Evolutionary conservation across 1,140 invertebrate species (phyloP), one percentile per base, ranked within the genome.

Genomic region (Diabrotica undecimpunctata): DNA sequence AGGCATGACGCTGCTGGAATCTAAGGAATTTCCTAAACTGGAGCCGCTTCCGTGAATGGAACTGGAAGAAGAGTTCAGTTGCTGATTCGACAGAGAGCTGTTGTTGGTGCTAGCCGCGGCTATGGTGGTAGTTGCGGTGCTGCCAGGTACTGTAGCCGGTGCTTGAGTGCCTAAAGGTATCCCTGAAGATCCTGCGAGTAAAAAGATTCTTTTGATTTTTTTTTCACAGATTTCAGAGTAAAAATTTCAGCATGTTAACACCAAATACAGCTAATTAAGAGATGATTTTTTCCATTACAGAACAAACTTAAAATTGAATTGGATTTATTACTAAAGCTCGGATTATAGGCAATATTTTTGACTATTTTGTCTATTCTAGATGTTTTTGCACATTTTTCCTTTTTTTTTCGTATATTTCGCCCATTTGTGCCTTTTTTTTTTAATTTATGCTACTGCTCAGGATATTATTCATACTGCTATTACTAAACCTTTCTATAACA

Each of bases 101-200:
- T 83, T 80, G 82, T 80, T 36, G n/a, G 79, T 79, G 72, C 80
- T 77, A 11, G 81, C 75, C 46, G 81, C 80, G 55, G 82, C 80
- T 54, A 82, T 81, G 51, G 81, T 82, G 41, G 82, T 81, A 6
- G 82, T 84, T 54, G 84, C 83, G 7, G 84, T 85, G 68, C 83
- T 86, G 62, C 84, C 83, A 60, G 84, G 83, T 61, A 85, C 81
- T 11, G 82, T 81, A 35, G 77, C 74, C 5, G 83, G 81, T 37
- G 83, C 78, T 62, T 82, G 81, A 5, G 83, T 83, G n/a, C 79
- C 81, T 6, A 85, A 72, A 12, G 80, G 81, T 66, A 82, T 79
- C 76, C 79, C 78, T 12, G 76, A 74, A 7, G 79, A 71, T 62
- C 70, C 73, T 65, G 39, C 12, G 62, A 67, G 13, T 8, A n/a